Conservation (phyloP, 2,888 invertebrate species). For the Epinotia bilunana region DNA sequence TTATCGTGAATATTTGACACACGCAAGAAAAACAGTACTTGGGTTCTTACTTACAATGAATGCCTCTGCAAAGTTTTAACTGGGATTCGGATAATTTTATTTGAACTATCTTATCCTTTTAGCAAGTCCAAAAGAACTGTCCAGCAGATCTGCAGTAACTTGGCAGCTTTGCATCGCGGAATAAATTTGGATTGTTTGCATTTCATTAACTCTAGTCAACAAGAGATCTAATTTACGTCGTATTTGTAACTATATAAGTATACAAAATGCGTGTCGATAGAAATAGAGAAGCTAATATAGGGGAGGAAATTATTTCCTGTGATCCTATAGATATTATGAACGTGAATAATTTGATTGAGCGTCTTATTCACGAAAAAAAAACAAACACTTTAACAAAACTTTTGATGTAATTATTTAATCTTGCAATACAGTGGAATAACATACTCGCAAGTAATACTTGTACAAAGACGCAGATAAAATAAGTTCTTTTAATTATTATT, state of each 20-base stretch:
- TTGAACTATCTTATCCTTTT: constrained; percentile 18
- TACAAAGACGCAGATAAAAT: too few relatives aligned
- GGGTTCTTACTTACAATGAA: background rate
- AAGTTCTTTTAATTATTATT: too few relatives aligned
- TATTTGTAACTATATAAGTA: constrained; percentile 54
- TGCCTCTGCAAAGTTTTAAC: background rate
- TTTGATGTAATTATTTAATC: too few relatives aligned
- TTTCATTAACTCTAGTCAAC: constrained; percentile 76
- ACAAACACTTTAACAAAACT: too few relatives aligned
- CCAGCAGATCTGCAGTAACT: constrained; percentile 52
- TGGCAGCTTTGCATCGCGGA: constrained; percentile 63
- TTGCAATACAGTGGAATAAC: too few relatives aligned
- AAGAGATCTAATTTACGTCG: constrained; percentile 71
- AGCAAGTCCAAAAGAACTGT: constrained; percentile 41
- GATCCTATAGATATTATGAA: background rate
- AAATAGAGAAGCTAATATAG: background rate
- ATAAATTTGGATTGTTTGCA: constrained; percentile 71
- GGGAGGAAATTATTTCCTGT: background rate
- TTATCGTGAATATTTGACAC: background rate
- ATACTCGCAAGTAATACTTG: too few relatives aligned
- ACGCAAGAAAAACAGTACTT: background rate
- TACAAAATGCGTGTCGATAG: background rate
- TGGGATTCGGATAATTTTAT: background rate
- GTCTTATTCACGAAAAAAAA: too few relatives aligned
- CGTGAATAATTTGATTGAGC: background rate